Evolutionary conservation across 2,888 invertebrate genomes (phyloP), one percentile per base, ranked within the genome.

Genomic region (Orchesella flavescens): DNA sequence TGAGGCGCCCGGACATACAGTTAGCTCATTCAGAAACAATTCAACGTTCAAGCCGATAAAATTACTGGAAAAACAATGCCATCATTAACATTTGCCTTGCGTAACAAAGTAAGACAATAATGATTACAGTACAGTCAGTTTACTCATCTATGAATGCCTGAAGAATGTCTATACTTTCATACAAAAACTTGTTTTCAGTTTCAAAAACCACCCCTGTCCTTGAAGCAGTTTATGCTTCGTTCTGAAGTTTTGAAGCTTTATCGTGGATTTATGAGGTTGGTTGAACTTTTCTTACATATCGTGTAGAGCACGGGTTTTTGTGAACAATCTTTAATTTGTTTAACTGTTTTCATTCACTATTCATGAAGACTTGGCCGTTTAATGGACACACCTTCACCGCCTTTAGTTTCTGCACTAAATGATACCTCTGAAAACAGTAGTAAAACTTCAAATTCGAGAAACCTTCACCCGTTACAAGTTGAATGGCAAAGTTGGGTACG

Each of bases 211-310:
- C 24, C 73, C 3, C 49, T 87, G 79, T 81, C 86, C 0, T 66
- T 87, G 44, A 86, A 87, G 68, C 80, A 84, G 59, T 87, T 87
- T 77, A 87, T 87, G 85, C 71, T 86, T 2, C 69, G 87, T 15
- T 46, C 81, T 1, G 85, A 87, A 79, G 86, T 87, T 17, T 43
- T 87, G 0, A 85, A 87, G 57, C 77, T 87, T 44, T 87, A 86
- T 61, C 72, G 85, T 17, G 84, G 81, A 49, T 87, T 85, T 73
- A 49, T 87, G 53, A 86, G 76, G 87, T 86, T 84, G 83, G 61
- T 68, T 57, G 7, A 65, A 43, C 19, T 34, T 68, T 49, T 23
- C 7, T 21, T 63, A 4, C 15, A n/a, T 53, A 34, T 46, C 53
- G 55, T 72, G n/a, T 66, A 43, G 43, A 19, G 17, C 15, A 43